Evolutionary conservation across 2,888 invertebrate species (phyloP), one percentile per base, ranked within the genome.

Genomic region (Amorpha juglandis): DNA sequence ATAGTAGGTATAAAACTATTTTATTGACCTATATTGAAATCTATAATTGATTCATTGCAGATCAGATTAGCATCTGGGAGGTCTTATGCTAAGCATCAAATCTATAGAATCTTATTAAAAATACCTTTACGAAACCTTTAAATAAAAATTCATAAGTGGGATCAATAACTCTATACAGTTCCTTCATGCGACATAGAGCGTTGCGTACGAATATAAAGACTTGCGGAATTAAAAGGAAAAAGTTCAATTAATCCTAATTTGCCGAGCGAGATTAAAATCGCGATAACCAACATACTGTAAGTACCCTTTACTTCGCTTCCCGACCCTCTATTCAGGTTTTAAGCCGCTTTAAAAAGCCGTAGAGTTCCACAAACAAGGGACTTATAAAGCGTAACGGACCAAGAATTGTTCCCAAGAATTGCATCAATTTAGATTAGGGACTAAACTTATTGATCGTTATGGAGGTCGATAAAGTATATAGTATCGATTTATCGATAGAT

Each of bases 181-280:
- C 82, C 78, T 47, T 65, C 83, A 81, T 86, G 89, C 86, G 87
- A 89, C 79, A 85, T 82, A 81, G 80, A 84, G 82, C 86, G 86
- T 90, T 91, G 90, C 87, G 83, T 82, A 82, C 77, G 79, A 82
- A 78, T 78, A 90, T 88, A 91, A 91, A 89, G 87, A 83, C 84
- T 82, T 83, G 82, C 79, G 80, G 79, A 82, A 82, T 81, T 87
- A 88, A 86, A 87, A 85, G 85, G 87, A 90, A 92, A 91, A 90
- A 91, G 88, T 90, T 93, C 91, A 90, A 93, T 92, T 92, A 92
- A 92, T 93, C 93, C 93, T 88, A 93, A 92, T 92, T 93, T 89
- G 90, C 85, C 84, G 85, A 87, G 87, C 80, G 86, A 93, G 92
- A 92, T 92, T 91, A 92, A 88, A 84, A 84, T 82, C 73, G 75